These are phyloP conservation scores for Rhogogaster chlorosoma DNA, from an alignment of 2,888 invertebrate genomes.

Conservation along the genomic window DNA sequence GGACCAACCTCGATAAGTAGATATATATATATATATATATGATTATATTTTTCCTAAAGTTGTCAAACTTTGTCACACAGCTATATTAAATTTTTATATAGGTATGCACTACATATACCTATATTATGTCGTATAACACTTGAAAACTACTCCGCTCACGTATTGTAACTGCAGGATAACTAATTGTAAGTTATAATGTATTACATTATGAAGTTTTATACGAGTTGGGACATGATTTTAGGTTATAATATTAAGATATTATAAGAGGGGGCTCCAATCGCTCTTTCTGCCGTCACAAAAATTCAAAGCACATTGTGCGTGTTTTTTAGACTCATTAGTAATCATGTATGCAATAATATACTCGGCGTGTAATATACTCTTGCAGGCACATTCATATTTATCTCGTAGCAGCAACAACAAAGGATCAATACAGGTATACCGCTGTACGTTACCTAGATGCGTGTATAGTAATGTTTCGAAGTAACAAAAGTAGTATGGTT, in stretches of 20 bases:
- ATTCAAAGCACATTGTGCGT: background rate
- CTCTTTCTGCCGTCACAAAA: background rate
- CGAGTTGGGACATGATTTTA: background rate
- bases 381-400: background rate
- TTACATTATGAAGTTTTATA: background rate
- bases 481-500: background rate
- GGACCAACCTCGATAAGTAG: background rate
- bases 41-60: background rate
- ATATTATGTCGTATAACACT: background rate
- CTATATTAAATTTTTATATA: background rate
- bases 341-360: background rate
- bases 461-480: background rate
- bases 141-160: background rate
- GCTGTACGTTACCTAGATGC: background rate
- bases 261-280: background rate
- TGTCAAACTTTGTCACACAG: too few species aligned
- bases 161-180: background rate
- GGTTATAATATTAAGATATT: background rate
- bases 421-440: slow-evolving; percentile 6
- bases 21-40: background rate
- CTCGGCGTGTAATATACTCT: slow-evolving; percentile 10
- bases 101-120: background rate
- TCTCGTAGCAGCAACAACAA: background rate
- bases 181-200: background rate
- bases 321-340: background rate